Conservation (phyloP, 1,140 invertebrate species). For the Nebria ingens region DNA sequence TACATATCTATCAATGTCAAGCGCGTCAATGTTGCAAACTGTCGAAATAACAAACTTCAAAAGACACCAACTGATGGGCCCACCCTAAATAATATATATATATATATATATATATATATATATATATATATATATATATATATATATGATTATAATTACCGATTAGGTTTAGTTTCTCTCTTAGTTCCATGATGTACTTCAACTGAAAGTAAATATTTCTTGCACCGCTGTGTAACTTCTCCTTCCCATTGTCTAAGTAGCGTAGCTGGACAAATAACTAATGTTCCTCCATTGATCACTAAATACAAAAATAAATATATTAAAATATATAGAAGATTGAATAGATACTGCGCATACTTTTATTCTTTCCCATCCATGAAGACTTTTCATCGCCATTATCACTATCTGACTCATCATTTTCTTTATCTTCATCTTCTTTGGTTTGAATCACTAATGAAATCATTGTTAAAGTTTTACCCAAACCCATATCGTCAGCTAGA, state of each 20-base stretch:
- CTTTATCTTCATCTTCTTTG: constrained; percentile 23
- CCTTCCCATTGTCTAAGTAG: constrained; percentile 75
- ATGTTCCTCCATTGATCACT: constrained; percentile 49
- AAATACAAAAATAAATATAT: background rate
- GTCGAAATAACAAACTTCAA: too few relatives aligned
- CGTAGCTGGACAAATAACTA: constrained; percentile 83
- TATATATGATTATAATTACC: constrained; percentile 24
- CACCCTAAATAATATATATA: too few relatives aligned
- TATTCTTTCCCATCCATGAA: background rate
- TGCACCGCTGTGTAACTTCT: constrained; percentile 61
- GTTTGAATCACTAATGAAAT: constrained; percentile 62
- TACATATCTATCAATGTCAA: too few relatives aligned
- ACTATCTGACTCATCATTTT: constrained; percentile 30
- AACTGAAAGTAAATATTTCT: constrained; percentile 48
- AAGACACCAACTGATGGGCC: too few relatives aligned
- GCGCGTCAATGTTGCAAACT: too few relatives aligned
- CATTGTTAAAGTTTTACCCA: constrained; percentile 89
- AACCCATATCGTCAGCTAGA: constrained; percentile 88
- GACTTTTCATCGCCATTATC: constrained; percentile 24
- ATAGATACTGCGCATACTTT: background rate
- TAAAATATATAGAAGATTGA: constrained; percentile 5
- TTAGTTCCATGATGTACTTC: constrained; percentile 72
- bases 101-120: background rate
- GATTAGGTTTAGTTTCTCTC: constrained; percentile 51
- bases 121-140: background rate